Evolutionary conservation across 2,113 vertebrate species (phyloP), one percentile per base, ranked within the genome.

Genomic region (Ifrita kowaldi): DNA sequence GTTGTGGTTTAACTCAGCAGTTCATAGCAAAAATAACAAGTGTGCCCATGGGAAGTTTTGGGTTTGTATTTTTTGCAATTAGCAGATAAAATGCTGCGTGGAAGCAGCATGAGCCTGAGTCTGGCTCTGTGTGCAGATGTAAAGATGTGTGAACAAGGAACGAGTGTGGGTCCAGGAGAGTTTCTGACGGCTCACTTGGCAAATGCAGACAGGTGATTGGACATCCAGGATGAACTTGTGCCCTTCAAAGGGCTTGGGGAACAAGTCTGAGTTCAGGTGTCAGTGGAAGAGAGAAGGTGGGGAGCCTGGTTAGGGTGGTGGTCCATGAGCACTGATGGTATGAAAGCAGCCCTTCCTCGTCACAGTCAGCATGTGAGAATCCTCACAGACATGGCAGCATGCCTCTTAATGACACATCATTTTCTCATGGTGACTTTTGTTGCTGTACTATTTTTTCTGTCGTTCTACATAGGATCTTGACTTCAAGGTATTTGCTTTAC

Each of bases 111-210:
- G 12, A 68, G 33, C 32, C 47, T 3, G 39, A 37, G 30, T 4
- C 32, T n/a, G 52, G 21, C 42, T 77, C 69, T 39, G 19, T 11
- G 33, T 19, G 47, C 12, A 6, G 10, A 3, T 67, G 47, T 21
- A 15, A 19, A 33, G 4, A 0, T 14, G 57, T 14, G 57, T 1
- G 1, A 49, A 22, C 7, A 9, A 2, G 11, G 53, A 59, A 4
- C 1, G 3, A n/a, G 30, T 1, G 8, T 6, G 18, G 19, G 9
- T 35, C 47, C 17, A 32, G 63, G 56, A 33, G 35, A 37, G 30
- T 49, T 57, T n/a, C 28, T 57, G 15, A 4, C 4, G 12, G 41
- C 26, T 75, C 39, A 1, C 47, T 27, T 37, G 44, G 77, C 24
- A 60, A 19, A 23, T 6, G 13, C 62, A 55, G 39, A 50, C 12